Percentiles rank a stretch among this genome's conserved stretches.
phyloP scores from a whole-genome alignment of 2,888 invertebrate genomes.

The Pollenia angustigena region DNA sequence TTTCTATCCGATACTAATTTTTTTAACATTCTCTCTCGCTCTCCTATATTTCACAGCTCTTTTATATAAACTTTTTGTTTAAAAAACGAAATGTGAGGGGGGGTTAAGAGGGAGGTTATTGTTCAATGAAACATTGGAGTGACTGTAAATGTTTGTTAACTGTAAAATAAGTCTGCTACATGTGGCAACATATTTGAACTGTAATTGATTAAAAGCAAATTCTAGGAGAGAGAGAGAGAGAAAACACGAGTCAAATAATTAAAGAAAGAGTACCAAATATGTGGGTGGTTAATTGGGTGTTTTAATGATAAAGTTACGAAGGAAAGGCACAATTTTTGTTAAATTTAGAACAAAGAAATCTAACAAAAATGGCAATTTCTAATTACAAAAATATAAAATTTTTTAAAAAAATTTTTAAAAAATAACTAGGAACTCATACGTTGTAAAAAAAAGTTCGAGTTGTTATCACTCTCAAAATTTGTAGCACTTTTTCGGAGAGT shows the following conservation, averaged over 20 bases:
- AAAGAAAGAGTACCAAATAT: slow-evolving; percentile 24
- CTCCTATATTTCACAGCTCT: neutral
- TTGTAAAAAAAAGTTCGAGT: too few species aligned
- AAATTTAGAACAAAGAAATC: neutral
- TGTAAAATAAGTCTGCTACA: slow-evolving; percentile 19
- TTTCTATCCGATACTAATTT: slow-evolving; percentile 16
- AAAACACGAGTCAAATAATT: neutral
- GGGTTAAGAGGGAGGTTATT: neutral
- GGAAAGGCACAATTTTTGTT: neutral
- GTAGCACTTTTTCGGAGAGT: too few species aligned
- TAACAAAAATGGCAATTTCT: neutral
- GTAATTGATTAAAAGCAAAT: slow-evolving; percentile 44
- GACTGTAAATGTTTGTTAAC: neutral
- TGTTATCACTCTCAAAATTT: too few species aligned
- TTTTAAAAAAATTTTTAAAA: neutral
- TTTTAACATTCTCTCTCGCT: slow-evolving; percentile 2
- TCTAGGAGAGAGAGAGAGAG: neutral
- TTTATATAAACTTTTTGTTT: neutral
- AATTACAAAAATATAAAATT: neutral
- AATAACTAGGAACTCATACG: too few species aligned
- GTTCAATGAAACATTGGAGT: slow-evolving; percentile 11
- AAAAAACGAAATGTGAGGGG: neutral
- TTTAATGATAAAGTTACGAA: neutral
- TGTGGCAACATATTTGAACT: slow-evolving; percentile 37
- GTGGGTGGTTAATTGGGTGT: slow-evolving; percentile 39